These are phyloP conservation scores for Patella vulgata DNA, from an alignment of 1,140 invertebrate genomes.

Conservation along the genomic window DNA sequence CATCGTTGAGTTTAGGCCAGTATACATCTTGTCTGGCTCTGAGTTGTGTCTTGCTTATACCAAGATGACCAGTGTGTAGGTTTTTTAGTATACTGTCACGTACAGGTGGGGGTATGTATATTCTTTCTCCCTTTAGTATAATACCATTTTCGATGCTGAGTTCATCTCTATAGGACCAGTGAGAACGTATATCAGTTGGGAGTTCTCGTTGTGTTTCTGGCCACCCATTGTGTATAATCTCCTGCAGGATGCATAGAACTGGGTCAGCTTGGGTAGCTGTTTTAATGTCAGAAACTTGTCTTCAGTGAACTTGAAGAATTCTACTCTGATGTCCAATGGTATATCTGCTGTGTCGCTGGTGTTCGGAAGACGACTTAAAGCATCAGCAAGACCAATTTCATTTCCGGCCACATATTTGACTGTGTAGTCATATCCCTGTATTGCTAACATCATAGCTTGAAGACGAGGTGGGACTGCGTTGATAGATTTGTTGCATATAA, in stretches of 20 bases:
- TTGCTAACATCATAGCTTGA: slow-evolving; percentile 64
- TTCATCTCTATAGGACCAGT: slow-evolving; percentile 21
- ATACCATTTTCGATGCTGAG: slow-evolving; percentile 22
- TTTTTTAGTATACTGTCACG: slow-evolving; percentile 6
- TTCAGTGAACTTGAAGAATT: slow-evolving; percentile 7
- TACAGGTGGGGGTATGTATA: slow-evolving; percentile 22
- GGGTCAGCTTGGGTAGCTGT: background rate
- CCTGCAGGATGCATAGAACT: background rate
- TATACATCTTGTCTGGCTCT: slow-evolving; percentile 13
- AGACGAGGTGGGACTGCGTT: slow-evolving; percentile 60
- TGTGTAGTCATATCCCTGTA: slow-evolving; percentile 66
- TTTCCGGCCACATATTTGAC: slow-evolving; percentile 59
- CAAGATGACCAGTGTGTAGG: slow-evolving; percentile 22
- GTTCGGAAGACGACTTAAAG: slow-evolving; percentile 17
- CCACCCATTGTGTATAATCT: slow-evolving; percentile 15
- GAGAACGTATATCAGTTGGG: slow-evolving; percentile 4
- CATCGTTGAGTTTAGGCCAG: slow-evolving; percentile 19
- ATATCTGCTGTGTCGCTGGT: background rate
- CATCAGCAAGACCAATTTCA: slow-evolving; percentile 63
- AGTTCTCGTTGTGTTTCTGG: slow-evolving; percentile 10
- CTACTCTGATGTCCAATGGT: background rate
- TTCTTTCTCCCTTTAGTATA: slow-evolving; percentile 17
- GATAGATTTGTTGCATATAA: slow-evolving; percentile 64
- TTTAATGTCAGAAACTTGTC: background rate
- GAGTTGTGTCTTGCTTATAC: slow-evolving; percentile 12